Evolutionary conservation across 2,113 vertebrate species (phyloP), one percentile per base, ranked within the genome.

Genomic region (Neopipo cinnamomea): DNA sequence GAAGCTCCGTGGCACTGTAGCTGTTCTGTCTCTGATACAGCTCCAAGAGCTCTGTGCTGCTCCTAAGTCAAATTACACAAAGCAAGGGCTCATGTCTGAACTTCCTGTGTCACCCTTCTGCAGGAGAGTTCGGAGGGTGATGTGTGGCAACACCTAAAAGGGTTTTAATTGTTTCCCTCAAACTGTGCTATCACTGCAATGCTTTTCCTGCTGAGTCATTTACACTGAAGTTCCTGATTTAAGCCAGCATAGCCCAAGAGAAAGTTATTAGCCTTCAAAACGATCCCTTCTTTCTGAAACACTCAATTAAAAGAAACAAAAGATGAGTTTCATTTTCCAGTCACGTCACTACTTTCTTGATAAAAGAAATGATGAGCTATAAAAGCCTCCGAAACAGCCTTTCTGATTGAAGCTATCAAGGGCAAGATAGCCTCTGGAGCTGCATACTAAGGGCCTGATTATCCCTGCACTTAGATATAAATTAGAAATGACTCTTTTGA

Each of bases 371-470:
- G 0, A 95, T 93, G 67, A 96, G 67, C 71, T 82, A 76, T 79
- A 88, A 94, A 95, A 94, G 31, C 39, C 78, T 88, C 71, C 79
- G 81, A 87, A 96, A 78, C 30, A 93, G 74, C 70, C 62, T 66
- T 91, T 92, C 74, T 91, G 77, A 93, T 89, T 88, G 82, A 89
- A 93, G 71, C 46, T 76, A 55, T 65, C 58, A 76, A 55, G 58
- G 85, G 74, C 55, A 91, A 76, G 61, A 87, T 49, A 89, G 67
- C 50, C 81, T 88, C 93, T 89, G 87, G 89, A 96, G 74, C 25
- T 84, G 89, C 89, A 95, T 93, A 76, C 71, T 94, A 72, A 94
- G 71, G 62, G 84, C 84, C 70, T 94, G 84, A 95, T 96, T 94
- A 95, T 89, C 37, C 59, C 65, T 76, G 91, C 84, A 76, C 89